phyloP scores from a whole-genome alignment of 2,797 vertebrate species.

The Poliocrania exsul region DNA sequence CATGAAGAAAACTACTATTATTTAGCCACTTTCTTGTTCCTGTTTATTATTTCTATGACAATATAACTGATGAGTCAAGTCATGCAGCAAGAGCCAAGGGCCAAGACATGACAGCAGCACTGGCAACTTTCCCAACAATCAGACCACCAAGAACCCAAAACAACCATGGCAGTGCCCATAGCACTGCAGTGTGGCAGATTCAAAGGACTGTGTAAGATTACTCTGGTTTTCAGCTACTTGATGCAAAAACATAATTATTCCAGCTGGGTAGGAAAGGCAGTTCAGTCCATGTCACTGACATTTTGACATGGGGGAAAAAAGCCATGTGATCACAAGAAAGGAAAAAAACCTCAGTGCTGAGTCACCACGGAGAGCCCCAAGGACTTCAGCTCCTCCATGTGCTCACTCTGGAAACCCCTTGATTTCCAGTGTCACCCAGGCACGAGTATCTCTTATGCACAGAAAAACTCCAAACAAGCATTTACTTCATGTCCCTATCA shows the following conservation, averaged over 20 bases:
- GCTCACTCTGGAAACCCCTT: neutral
- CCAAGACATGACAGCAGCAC: neutral
- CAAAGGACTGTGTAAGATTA: neutral
- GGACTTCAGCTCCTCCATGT: neutral
- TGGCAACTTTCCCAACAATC: rapidly evolving
- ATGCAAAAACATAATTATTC: neutral
- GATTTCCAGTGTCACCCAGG: neutral
- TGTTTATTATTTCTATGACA: neutral
- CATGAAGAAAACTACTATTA: neutral
- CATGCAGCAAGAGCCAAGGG: neutral
- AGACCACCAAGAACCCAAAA: neutral
- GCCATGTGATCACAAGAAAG: neutral
- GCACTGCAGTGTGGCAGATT: neutral
- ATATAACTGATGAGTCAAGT: neutral
- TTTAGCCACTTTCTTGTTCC: neutral
- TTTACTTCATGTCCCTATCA: neutral
- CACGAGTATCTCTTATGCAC: rapidly evolving
- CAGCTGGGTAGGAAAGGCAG: neutral
- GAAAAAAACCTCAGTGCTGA: neutral
- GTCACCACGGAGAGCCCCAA: neutral
- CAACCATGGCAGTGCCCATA: neutral
- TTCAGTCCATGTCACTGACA: neutral
- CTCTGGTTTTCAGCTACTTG: neutral
- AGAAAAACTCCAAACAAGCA: neutral
- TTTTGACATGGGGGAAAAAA: neutral